Conservation (phyloP, 2,888 invertebrate species). For the Enchytraeus crypticus region DNA sequence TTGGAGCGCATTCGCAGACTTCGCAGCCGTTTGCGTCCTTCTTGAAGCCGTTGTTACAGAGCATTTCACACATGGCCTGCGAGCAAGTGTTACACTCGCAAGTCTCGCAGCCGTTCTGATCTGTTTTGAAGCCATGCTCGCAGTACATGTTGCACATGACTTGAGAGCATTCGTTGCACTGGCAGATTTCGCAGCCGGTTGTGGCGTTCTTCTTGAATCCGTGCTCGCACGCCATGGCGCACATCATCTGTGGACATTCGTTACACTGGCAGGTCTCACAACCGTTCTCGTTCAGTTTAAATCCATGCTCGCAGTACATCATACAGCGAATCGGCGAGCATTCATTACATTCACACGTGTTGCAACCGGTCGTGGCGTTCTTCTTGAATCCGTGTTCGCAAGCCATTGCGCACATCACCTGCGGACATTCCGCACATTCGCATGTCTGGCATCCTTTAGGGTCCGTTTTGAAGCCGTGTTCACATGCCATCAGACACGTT, state of each 20-base stretch:
- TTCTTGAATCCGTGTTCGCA: slow-evolving; percentile 18
- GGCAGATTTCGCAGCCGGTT: no score
- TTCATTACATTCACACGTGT: slow-evolving; percentile 14
- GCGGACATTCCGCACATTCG: slow-evolving; percentile 1
- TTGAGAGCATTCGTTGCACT: no score
- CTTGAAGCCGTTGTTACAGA: slow-evolving; percentile 3
- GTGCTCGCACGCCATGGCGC: no score
- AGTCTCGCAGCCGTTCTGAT: no score
- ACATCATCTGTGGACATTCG: no score
- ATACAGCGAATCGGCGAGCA: slow-evolving; percentile 5
- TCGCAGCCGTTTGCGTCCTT: slow-evolving; percentile 3
- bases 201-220: no score
- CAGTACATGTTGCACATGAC: no score
- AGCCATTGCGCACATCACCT: slow-evolving; percentile 16
- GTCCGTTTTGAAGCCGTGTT: slow-evolving; percentile 7
- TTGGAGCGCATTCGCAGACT: slow-evolving; percentile 1
- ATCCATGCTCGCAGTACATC: slow-evolving; percentile 20
- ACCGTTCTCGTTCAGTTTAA: slow-evolving; percentile 16
- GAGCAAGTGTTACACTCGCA: no score
- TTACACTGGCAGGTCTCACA: slow-evolving; percentile 20
- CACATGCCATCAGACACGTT: slow-evolving; percentile 1
- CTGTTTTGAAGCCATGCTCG: no score
- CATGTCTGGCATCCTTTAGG: slow-evolving; percentile 9
- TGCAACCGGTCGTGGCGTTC: slow-evolving; percentile 19
- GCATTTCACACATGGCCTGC: not conserved